These are phyloP conservation scores for Siniperca undulata DNA, from an alignment of 2,797 vertebrate species.

Conservation along the genomic window DNA sequence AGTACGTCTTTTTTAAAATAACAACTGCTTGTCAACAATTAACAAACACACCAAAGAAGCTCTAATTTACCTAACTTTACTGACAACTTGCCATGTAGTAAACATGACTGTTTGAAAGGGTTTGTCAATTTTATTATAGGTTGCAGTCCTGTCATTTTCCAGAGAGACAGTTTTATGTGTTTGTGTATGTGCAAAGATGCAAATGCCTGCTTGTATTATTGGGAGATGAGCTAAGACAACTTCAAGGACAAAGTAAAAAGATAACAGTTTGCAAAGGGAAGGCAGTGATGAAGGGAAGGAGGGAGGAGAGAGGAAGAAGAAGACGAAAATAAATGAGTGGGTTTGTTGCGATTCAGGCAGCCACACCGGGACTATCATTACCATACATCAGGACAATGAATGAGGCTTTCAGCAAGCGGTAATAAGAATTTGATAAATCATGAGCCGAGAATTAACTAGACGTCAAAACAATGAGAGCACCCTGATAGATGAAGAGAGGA, in stretches of 20 bases:
- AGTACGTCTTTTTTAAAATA: background rate
- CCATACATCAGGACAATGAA: constrained; percentile 99
- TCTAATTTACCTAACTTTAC: constrained; percentile 37
- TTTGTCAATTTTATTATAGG: constrained; percentile 46
- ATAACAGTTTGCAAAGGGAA: constrained; percentile 64
- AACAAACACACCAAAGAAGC: constrained; percentile 24
- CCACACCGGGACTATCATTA: constrained; percentile 95
- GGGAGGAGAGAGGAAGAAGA: constrained; percentile 47
- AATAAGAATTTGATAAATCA: constrained; percentile 99
- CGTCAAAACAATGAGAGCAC: constrained; percentile 99
- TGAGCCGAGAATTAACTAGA: constrained; percentile 99
- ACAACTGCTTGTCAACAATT: constrained; percentile 40
- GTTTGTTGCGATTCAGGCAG: constrained; percentile 89
- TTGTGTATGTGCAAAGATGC: constrained; percentile 4
- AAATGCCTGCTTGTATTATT: constrained; percentile 24
- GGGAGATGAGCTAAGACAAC: constrained; percentile 44
- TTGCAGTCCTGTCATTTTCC: constrained; percentile 20
- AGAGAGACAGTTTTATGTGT: constrained; percentile 26
- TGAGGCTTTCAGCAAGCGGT: constrained; percentile 99
- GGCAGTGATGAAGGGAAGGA: constrained; percentile 38
- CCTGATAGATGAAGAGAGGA: constrained; percentile 96
- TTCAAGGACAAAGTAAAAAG: constrained; percentile 49
- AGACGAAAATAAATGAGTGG: constrained; percentile 65
- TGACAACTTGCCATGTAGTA: constrained; percentile 39
- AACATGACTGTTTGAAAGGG: constrained; percentile 25